Evolutionary conservation across 2,797 vertebrate species (phyloP), one percentile per base, ranked within the genome.

Genomic region (Melanotaenia pygmaea): DNA sequence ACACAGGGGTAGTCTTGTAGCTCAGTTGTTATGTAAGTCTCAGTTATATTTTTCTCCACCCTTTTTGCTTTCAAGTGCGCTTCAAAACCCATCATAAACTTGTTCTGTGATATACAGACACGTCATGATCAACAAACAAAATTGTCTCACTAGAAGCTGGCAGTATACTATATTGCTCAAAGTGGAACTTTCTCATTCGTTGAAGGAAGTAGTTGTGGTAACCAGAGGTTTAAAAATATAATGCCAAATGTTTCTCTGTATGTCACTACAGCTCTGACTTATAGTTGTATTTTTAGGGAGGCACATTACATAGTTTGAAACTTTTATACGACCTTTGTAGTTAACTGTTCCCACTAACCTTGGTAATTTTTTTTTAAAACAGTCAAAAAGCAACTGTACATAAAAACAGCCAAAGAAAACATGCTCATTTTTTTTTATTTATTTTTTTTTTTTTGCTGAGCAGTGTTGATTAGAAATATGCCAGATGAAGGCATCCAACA

Each of bases 21-120:
- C 38, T 60, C 35, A 24, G 57, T 26, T 58, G 58, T 84, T 85
- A 59, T 16, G 37, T 77, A 51, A 85, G 47, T 34, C 6, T 10
- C 30, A 22, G 65, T 51, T 12, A 26, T 59, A 0, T 68, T 70
- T 63, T 9, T 56, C 58, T 1, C 54, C 57, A 28, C 37, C 18
- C 2, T 11, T 26, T 2, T 16, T 70, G 6, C 14, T 45, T 54
- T 32, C 26, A 43, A 58, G 4, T 13, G 24, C 32, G 60, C 18
- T 56, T 62, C 64, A 13, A 3, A 22, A 22, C 14, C 2, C 40
- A 16, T 43, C 16, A 18, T 5, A 43, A 43, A 5, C 22, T 53
- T 22, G 11, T 22, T 53, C 22, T 24, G n/a, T 54, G 51, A 54
- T 24, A 11, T 26, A 54, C 26, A 54, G 13, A 54, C 10, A 12